Base-by-base conservation (phyloP, 2,113 vertebrate genomes). In the Asarcornis scutulata region DNA sequence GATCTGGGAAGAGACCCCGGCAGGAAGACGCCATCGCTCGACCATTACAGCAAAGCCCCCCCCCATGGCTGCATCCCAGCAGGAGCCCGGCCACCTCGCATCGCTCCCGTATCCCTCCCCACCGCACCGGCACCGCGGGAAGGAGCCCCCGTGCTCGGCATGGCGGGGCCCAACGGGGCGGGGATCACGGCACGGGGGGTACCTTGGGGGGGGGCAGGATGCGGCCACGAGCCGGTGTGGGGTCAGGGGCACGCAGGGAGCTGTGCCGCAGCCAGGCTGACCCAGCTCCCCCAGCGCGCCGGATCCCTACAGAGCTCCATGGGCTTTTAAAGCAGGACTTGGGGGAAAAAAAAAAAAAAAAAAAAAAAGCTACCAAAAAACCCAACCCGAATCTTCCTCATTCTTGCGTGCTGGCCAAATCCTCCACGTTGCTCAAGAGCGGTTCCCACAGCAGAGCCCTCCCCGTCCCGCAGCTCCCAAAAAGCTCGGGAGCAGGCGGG, bases 61-160 rank as follows among this genome's bases (percentile, higher is more conserved):
- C 23, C 23, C 1, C n/a, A n/a, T n/a, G n/a, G 7, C 13, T 5
- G 48, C 7, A 0, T 34, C n/a, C 42, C 27, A 0, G 1, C 48
- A 50, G 48, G 26, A 8, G 46, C n/a, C 55, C 6, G 2, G n/a
- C 13, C 4, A 3, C 17, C 26, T 34, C 44, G 32, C 15, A 0
- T 26, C 0, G 13, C 40, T 63, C 29, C 66, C 23, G 23, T 13
- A 52, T 52, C 50, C 50, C 50, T 52, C 23, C 23, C 23, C 50
- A 25, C 50, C 0, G 2, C n/a, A 27, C 0, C 0, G 62, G 76
- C 20, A 4, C 11, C 6, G 1, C 0, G 40, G 83, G 32, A 6
- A 16, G 22, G n/a, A 55, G 2, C 52, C 44, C 32, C 11, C 14
- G 6, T 0, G 56, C 62, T 52, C 50, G 46, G 9, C 13, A 0